Evolutionary conservation across 2,888 invertebrate genomes (phyloP).

Genomic region (Lithophane leautieri): DNA sequence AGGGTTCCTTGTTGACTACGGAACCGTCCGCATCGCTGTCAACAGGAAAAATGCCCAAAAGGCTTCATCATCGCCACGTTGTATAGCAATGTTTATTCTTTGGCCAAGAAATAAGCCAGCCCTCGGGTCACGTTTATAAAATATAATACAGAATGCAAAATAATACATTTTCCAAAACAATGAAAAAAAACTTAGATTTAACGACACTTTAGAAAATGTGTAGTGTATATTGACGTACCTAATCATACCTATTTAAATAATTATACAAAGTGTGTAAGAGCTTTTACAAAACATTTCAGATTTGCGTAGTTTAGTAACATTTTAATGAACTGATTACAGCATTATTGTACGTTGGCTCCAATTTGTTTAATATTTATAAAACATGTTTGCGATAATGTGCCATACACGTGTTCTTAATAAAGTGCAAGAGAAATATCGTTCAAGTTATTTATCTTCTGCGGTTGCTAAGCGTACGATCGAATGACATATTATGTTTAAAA

Average conservation of each 20-base stretch:
- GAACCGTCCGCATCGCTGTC: background rate
- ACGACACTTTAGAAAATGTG: background rate
- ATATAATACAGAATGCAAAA: background rate
- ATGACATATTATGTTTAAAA: background rate
- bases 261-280: background rate
- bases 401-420: slow-evolving; percentile 22
- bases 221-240: background rate
- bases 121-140: background rate
- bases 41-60: background rate
- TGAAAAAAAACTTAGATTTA: background rate
- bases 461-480: background rate
- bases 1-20: no score
- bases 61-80: background rate
- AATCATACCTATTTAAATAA: background rate
- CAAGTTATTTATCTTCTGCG: slow-evolving; percentile 4
- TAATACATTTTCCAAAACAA: background rate
- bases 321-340: slow-evolving; percentile 22
- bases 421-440: slow-evolving; percentile 7
- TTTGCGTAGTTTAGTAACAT: slow-evolving; percentile 17
- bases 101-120: background rate
- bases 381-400: slow-evolving; percentile 18
- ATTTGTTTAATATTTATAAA: slow-evolving; percentile 43
- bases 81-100: background rate
- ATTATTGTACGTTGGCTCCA: background rate
- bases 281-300: slow-evolving; percentile 2